Base-by-base conservation (phyloP, 1,140 invertebrate species). In the Chironomus tepperi region DNA sequence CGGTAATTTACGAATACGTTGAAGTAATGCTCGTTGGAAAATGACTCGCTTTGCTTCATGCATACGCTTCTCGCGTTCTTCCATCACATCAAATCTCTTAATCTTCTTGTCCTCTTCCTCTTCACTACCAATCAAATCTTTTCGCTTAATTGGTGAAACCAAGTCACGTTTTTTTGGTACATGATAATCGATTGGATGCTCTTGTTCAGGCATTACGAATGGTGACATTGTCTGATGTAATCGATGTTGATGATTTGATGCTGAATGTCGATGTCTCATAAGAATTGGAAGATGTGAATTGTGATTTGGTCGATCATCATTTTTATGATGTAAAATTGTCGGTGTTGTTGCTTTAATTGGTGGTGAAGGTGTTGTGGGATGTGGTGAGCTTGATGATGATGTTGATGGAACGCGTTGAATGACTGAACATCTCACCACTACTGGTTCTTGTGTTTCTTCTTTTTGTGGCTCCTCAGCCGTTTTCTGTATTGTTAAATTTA, bases 131-230 rank as follows among this genome's bases (percentile, higher is more conserved):
- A 12, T 43, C 18, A 24, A 65, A 47, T 43, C 12, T 9, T 57
- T 74, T 75, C 65, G 81, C 79, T 73, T 80, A 81, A 75, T 86
- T 83, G 42, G 86, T 86, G 74, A 91, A 88, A 79, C 90, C 88
- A 12, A 83, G 82, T 76, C 90, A 87, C 19, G 89, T 87, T 76
- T 88, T 86, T 92, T 93, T 16, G 92, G 92, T 75, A 95, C 91
- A 77, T 91, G 92, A 81, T 95, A 95, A 79, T 95, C 91, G 74
- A 95, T 94, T 0, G 93, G 93, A 77, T 93, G 91, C 72, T 94
- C 92, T 83, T 94, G 89, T 82, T 89, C 88, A 0, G 88, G 87
- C 8, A 79, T 74, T 15, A 70, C 9, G 16, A 18, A 21, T 19
- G 65, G 19, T 57, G 47, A 10, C 47, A 57, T 57, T 57, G 47